Conservation (phyloP, 2,113 vertebrate species). For the Brachyhypopomus occidentalis region DNA sequence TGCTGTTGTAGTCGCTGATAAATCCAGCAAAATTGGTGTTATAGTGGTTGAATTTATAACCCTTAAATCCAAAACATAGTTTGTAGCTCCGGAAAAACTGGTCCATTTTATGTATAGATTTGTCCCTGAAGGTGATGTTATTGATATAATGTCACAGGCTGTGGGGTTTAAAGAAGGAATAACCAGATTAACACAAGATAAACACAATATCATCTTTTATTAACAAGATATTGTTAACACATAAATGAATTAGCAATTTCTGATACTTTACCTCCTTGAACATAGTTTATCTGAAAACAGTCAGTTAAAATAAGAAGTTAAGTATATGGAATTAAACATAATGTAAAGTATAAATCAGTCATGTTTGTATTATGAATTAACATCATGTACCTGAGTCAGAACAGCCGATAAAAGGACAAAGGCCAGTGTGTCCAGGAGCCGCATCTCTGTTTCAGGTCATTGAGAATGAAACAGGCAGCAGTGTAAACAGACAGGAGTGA, state of each 20-base stretch:
- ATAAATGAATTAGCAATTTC: neutral
- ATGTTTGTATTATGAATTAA: neutral
- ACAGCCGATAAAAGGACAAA: constrained; percentile 58
- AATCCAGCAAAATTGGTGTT: constrained; percentile 57
- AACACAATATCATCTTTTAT: neutral
- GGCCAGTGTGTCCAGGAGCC: constrained; percentile 61
- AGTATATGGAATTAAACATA: too few relatives aligned
- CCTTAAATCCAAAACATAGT: constrained; percentile 63
- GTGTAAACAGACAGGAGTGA: constrained; percentile 47
- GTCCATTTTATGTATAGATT: constrained; percentile 65
- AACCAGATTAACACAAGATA: neutral
- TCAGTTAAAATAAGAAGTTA: neutral
- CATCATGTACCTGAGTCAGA: constrained; percentile 69
- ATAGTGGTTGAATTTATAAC: constrained; percentile 58
- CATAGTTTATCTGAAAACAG: constrained; percentile 63
- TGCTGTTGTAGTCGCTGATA: constrained; percentile 26
- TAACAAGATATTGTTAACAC: neutral
- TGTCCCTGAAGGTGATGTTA: constrained; percentile 68
- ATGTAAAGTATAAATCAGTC: neutral
- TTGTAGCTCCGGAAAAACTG: constrained; percentile 30
- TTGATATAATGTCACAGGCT: constrained; percentile 66
- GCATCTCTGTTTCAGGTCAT: constrained; percentile 44
- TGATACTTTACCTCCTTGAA: constrained; percentile 63
- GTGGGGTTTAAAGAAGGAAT: constrained; percentile 24
- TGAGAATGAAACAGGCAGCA: constrained; percentile 43